Evolutionary conservation across 2,888 invertebrate species (phyloP).

Genomic region (Chymomyza procnemis): DNA sequence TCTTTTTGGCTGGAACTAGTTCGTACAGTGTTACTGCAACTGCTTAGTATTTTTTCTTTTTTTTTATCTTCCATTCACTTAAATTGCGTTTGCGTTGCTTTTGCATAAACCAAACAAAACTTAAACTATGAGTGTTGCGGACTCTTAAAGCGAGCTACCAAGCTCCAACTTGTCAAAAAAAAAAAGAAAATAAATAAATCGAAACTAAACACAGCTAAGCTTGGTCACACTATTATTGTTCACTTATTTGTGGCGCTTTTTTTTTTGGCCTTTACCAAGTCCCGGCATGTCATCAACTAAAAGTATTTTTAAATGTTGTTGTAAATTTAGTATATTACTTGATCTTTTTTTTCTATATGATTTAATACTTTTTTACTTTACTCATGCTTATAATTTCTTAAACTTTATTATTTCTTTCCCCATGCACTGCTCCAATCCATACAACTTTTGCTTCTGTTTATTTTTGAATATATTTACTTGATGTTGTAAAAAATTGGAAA

Average conservation of each 20-base stretch:
- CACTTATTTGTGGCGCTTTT: slow-evolving; percentile 51
- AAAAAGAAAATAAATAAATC: not conserved
- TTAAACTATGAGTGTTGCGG: not conserved
- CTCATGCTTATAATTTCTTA: slow-evolving; percentile 7
- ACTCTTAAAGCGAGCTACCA: not conserved
- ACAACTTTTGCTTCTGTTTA: slow-evolving; percentile 40
- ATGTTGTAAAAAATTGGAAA: slow-evolving; percentile 69
- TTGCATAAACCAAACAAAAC: slow-evolving; percentile 37
- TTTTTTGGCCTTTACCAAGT: slow-evolving; percentile 33
- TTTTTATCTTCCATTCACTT: slow-evolving; percentile 69
- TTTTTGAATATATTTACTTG: slow-evolving; percentile 44
- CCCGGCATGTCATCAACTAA: slow-evolving; percentile 45
- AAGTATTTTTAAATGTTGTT: slow-evolving; percentile 72
- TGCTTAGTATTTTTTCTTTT: slow-evolving; percentile 57
- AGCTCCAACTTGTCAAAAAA: slow-evolving; percentile 2
- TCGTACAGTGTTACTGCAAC: slow-evolving; percentile 31
- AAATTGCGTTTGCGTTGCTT: slow-evolving; percentile 52
- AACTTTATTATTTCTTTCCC: slow-evolving; percentile 24
- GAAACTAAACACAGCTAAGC: slow-evolving; percentile 43
- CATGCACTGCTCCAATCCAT: slow-evolving; percentile 30
- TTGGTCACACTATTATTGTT: slow-evolving; percentile 48
- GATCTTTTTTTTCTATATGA: not conserved
- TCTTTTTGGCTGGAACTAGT: slow-evolving; percentile 24
- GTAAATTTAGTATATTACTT: slow-evolving; percentile 65
- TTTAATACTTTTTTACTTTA: slow-evolving; percentile 11